Evolutionary conservation across 1,140 invertebrate species (phyloP).

Genomic region (Pseudomyrmex pallidus): DNA sequence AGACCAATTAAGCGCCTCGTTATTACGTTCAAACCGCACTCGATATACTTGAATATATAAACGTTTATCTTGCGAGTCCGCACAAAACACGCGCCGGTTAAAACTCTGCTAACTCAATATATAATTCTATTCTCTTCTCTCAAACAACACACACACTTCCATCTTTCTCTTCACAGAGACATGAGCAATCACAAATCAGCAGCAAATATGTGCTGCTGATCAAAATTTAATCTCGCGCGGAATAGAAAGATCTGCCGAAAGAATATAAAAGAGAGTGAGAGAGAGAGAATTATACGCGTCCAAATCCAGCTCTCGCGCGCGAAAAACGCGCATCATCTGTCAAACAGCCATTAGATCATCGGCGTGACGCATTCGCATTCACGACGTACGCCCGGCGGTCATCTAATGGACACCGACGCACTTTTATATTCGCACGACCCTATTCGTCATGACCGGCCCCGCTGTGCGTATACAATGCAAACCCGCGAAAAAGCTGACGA

Average conservation of each 20-base stretch:
- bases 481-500: constrained; percentile 54
- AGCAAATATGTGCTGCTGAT: background rate
- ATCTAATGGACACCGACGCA: constrained; percentile 59
- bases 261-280: background rate
- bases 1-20: constrained; percentile 1
- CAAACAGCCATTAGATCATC: constrained; percentile 55
- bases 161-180: background rate
- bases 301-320: constrained; percentile 6
- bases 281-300: constrained; percentile 6
- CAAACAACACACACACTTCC: background rate
- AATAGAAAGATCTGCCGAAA: constrained; percentile 1
- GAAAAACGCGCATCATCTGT: constrained; percentile 45
- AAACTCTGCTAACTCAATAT: no score
- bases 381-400: constrained; percentile 27
- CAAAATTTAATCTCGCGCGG: no score
- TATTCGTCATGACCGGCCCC: constrained; percentile 54
- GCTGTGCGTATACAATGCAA: constrained; percentile 29
- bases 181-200: no score
- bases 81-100: no score
- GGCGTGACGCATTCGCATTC: constrained; percentile 25
- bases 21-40: background rate
- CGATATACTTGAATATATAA: background rate
- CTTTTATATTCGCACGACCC: constrained; percentile 45
- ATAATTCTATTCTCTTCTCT: no score
- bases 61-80: background rate